Base-by-base conservation (phyloP, 2,113 vertebrate species). In the Chiloscyllium plagiosum region DNA sequence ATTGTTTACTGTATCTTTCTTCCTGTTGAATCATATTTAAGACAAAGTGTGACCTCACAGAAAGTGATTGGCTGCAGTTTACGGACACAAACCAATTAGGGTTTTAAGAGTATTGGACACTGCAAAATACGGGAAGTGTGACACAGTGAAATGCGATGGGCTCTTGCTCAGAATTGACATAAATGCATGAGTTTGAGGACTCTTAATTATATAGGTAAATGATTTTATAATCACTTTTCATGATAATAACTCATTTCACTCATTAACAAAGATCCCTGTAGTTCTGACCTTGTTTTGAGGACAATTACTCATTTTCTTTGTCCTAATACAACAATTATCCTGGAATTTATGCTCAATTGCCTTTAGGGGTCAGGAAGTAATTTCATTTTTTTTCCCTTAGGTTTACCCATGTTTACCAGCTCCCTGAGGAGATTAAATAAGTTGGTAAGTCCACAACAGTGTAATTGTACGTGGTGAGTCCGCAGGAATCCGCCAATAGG, bases 151-250 rank as follows among this genome's bases (percentile, higher is more conserved):
- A 66, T 83, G 61, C n/a, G 56, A 92, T 92, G 52, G 50, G 15
- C 56, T 65, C 2, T 90, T 65, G 33, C 87, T 65, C 56, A 92
- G 61, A 92, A 92, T 92, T 56, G 61, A 93, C 89, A 93, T 17
- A 93, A 93, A 65, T 42, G 89, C 89, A 93, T n/a, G 37, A 37
- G 89, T 66, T 92, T n/a, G 56, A 92, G 65, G 52, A 92, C 87
- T 92, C 61, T 92, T 92, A 92, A 92, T 93, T 93, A 93, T 93
- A 66, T 66, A 93, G 61, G 65, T 93, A 93, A 93, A 93, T 93
- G 89, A 65, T 93, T 92, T n/a, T 66, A 93, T 66, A 93, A 93
- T 93, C 89, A 93, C 61, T 66, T 93, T 93, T 93, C 89, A 66
- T n/a, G 87, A 92, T 93, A 93, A 93, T 93, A 37, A 93, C 61